Evolutionary conservation across 1,140 invertebrate genomes (phyloP).

Genomic region (Vollenhovia emeryi): DNA sequence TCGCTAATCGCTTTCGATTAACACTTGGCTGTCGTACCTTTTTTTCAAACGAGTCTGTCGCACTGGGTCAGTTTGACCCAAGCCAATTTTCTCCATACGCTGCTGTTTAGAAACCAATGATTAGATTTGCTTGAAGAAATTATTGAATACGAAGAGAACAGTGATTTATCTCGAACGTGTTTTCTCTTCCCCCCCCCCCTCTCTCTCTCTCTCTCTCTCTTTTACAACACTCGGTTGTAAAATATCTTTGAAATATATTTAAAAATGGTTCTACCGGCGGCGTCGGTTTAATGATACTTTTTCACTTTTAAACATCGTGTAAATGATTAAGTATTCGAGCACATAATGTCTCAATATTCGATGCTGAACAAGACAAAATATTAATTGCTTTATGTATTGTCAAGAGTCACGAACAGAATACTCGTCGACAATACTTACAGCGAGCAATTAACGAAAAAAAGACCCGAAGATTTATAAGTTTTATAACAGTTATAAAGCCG

Average conservation of each 20-base stretch:
- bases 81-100: too few relatives aligned
- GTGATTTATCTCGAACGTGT: too few relatives aligned
- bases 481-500: slow-evolving; percentile 59
- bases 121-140: too few relatives aligned
- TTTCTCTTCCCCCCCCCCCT: too few relatives aligned
- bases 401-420: neutral
- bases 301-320: neutral
- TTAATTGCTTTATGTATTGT: neutral
- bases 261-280: too few relatives aligned
- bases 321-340: neutral
- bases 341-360: neutral
- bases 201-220: too few relatives aligned
- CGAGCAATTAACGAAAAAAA: neutral
- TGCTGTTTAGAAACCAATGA: too few relatives aligned
- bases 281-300: too few relatives aligned
- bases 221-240: too few relatives aligned
- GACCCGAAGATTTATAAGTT: slow-evolving; percentile 69
- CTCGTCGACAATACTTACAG: neutral
- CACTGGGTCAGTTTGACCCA: too few relatives aligned
- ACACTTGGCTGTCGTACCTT: neutral
- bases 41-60: neutral
- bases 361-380: neutral
- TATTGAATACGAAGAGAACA: too few relatives aligned
- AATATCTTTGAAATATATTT: too few relatives aligned
- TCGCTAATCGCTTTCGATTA: neutral